Evolutionary conservation across 92 coral and sea anemone genomes (phyloP).

Genomic region (Palythoa grandiflora): DNA sequence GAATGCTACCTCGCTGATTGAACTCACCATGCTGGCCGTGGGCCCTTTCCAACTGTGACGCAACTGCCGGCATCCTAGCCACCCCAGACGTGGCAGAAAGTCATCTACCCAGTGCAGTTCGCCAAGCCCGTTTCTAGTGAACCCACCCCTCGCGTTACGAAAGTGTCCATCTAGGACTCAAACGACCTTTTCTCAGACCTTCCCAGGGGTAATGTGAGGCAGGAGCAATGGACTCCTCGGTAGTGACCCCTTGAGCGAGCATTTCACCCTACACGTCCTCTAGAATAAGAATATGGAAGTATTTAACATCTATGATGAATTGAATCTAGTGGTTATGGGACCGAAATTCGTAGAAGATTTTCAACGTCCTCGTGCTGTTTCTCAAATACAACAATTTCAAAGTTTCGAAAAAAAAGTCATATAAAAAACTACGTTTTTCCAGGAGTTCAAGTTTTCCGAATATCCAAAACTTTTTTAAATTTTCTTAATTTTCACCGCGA

Average conservation of each 20-base stretch:
- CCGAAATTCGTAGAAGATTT: too few relatives aligned
- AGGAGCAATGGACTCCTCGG: constrained; percentile 84
- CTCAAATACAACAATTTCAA: too few relatives aligned
- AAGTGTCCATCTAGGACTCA: constrained; percentile 70
- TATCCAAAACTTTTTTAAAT: too few relatives aligned
- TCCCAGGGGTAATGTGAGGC: constrained; percentile 95
- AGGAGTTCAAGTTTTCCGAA: too few relatives aligned
- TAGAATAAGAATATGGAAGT: too few relatives aligned
- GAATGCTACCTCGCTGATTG: constrained; percentile 98
- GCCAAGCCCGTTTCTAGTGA: constrained; percentile 97
- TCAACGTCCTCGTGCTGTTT: too few relatives aligned
- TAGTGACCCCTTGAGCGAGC: constrained; percentile 99
- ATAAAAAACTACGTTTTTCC: too few relatives aligned
- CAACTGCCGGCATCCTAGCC: constrained; percentile 89
- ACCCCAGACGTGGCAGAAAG: constrained; percentile 20
- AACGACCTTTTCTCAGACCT: constrained; percentile 99
- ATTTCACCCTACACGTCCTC: too few relatives aligned
- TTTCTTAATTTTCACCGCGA: too few relatives aligned
- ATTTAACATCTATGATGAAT: neutral
- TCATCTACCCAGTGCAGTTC: neutral
- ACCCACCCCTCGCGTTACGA: constrained; percentile 74
- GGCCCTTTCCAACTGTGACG: constrained; percentile 99
- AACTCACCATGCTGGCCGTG: constrained; percentile 95
- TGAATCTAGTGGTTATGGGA: constrained; percentile 44
- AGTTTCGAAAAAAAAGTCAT: too few relatives aligned